Conservation (phyloP, 1,140 invertebrate species). For the Spodoptera litura region DNA sequence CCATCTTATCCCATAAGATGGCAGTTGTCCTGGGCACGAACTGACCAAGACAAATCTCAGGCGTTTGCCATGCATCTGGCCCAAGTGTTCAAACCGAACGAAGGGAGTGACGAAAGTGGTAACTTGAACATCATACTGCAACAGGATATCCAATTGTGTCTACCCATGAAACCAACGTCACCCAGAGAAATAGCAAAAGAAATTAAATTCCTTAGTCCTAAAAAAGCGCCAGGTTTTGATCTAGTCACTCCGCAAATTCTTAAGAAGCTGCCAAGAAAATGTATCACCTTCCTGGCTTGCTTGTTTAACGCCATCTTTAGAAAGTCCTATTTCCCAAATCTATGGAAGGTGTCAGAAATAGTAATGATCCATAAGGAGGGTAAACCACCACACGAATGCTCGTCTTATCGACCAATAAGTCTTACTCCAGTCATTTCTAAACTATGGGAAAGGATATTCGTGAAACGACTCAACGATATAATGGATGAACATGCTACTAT, state of each 20-base stretch:
- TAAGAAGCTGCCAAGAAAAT: constrained; percentile 51
- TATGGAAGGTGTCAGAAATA: constrained; percentile 55
- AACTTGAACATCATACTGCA: no score
- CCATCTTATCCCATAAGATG: not conserved
- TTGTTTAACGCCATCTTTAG: constrained; percentile 42
- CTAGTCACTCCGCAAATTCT: constrained; percentile 50
- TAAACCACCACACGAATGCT: constrained; percentile 64
- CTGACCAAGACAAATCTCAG: not conserved
- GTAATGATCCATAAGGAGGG: constrained; percentile 57
- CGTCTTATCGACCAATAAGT: constrained; percentile 57
- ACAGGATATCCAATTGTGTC: not conserved
- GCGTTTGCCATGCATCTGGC: not conserved
- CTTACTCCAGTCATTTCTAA: constrained; percentile 42
- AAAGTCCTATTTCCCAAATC: constrained; percentile 49
- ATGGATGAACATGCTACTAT: no score
- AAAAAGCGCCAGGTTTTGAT: constrained; percentile 51
- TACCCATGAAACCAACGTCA: not conserved
- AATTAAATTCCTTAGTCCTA: not conserved
- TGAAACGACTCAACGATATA: no score
- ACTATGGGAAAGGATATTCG: not conserved
- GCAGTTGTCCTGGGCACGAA: not conserved
- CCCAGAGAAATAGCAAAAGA: not conserved
- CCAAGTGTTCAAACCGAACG: constrained; percentile 1
- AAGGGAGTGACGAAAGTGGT: not conserved
- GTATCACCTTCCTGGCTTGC: constrained; percentile 47